Conservation (phyloP, 1,140 invertebrate genomes). For the Amyelois transitella region DNA sequence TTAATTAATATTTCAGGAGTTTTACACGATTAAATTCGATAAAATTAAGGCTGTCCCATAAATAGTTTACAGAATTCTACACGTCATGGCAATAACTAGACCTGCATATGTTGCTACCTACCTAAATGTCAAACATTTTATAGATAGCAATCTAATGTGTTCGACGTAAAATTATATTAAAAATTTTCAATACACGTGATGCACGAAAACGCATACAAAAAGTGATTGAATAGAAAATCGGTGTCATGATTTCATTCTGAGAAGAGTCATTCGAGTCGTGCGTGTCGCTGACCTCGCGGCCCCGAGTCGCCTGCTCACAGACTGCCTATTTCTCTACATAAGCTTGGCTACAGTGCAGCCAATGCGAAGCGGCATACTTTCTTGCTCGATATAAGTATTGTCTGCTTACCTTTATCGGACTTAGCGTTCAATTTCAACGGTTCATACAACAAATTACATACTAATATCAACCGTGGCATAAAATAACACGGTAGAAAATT, state of each 20-base stretch:
- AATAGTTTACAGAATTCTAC: too few species aligned
- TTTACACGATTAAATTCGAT: too few species aligned
- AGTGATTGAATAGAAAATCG: not conserved
- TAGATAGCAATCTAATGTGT: too few species aligned
- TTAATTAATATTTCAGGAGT: too few species aligned
- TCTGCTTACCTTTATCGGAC: not conserved
- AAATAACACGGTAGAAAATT: too few species aligned
- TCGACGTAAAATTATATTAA: too few species aligned
- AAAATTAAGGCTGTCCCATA: too few species aligned
- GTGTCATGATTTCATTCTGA: not conserved
- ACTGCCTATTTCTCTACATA: constrained; percentile 13
- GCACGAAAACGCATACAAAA: not conserved
- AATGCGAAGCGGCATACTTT: constrained; percentile 26
- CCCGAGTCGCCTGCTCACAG: constrained; percentile 46
- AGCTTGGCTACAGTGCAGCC: not conserved
- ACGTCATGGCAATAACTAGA: too few species aligned
- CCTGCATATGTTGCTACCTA: too few species aligned
- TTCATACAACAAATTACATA: too few species aligned
- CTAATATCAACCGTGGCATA: too few species aligned
- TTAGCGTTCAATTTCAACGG: not conserved
- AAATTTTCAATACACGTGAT: not conserved
- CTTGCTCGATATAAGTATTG: constrained; percentile 22
- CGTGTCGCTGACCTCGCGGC: constrained; percentile 64
- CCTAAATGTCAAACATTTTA: too few species aligned
- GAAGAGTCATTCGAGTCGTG: constrained; percentile 26